Evolutionary conservation across 2,888 invertebrate genomes (phyloP).

Genomic region (Lagria hirta): DNA sequence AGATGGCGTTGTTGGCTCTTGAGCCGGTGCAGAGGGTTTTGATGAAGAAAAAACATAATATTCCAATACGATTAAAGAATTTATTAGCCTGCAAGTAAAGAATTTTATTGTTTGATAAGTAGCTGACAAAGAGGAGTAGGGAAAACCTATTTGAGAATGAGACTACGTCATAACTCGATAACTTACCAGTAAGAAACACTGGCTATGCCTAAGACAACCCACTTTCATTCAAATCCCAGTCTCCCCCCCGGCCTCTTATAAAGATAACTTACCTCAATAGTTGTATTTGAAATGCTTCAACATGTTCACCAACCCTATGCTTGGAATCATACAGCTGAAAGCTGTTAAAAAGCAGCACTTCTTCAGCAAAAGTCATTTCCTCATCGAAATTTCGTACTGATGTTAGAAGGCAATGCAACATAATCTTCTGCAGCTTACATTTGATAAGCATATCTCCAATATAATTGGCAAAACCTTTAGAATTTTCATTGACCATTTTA

Average conservation of each 20-base stretch:
- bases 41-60: constrained; percentile 61
- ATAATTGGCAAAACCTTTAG: constrained; percentile 74
- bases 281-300: constrained; percentile 70
- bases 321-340: constrained; percentile 60
- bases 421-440: constrained; percentile 81
- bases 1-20: constrained; percentile 40
- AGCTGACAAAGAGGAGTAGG: too few species aligned
- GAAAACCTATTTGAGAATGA: too few species aligned
- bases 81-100: constrained; percentile 58
- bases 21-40: constrained; percentile 31
- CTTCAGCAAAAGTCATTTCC: constrained; percentile 69
- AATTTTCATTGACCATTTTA: constrained; percentile 73
- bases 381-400: constrained; percentile 67
- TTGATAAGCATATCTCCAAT: constrained; percentile 72
- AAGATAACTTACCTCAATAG: constrained; percentile 56
- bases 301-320: constrained; percentile 62
- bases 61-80: constrained; percentile 74
- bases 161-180: too few species aligned
- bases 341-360: constrained; percentile 73
- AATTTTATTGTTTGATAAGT: constrained; percentile 1
- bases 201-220: background rate
- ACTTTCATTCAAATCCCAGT: background rate
- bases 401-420: constrained; percentile 77
- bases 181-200: background rate
- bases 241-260: too few species aligned